Base-by-base conservation (phyloP, 2,113 vertebrate genomes). In the Seriola rivoliana region DNA sequence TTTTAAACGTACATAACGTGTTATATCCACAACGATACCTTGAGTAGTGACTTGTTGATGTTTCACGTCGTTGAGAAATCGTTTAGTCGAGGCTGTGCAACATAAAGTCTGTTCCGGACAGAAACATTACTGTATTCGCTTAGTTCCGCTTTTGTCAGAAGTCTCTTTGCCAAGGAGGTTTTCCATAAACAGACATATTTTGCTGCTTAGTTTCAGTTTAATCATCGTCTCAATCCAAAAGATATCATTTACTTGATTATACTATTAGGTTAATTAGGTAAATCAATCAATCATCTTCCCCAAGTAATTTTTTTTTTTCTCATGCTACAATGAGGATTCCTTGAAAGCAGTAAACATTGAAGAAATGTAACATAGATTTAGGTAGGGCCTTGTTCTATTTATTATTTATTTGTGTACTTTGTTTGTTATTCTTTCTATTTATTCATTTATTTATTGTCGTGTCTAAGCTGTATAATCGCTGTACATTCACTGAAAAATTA, bases 81-180 rank as follows among this genome's bases (percentile, higher is more conserved):
- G 82, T 82, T 78, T 11, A 10, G 6, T 44, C 14, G 29, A 55
- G 16, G 13, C 10, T 54, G 90, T 71, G 77, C 67, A 60, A 13
- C 85, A 72, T 1, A 0, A 3, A 3, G 1, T 17, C 0, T 0
- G 29, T 3, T 74, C 86, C 88, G 78, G 64, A 1, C 1, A 58
- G 84, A 88, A 93, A 86, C 72, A 40, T 2, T 5, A 13, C 7
- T 34, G 9, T 25, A 0, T 1, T 23, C 13, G 0, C 71, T 48
- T 0, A 0, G 84, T 90, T 90, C 88, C 90, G 76, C 48, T 13
- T 55, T 69, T 16, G 4, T 2, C 25, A 32, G 14, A 17, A 34
- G 21, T 60, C 5, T 32, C 17, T 40, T 14, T 14, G 46, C 11
- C 3, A 2, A 34, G 10, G 29, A 48, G 0, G 4, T 59, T 5